These are phyloP conservation scores for Dromococcyx pavoninus DNA, from an alignment of 2,797 vertebrate species.

Conservation along the genomic window DNA sequence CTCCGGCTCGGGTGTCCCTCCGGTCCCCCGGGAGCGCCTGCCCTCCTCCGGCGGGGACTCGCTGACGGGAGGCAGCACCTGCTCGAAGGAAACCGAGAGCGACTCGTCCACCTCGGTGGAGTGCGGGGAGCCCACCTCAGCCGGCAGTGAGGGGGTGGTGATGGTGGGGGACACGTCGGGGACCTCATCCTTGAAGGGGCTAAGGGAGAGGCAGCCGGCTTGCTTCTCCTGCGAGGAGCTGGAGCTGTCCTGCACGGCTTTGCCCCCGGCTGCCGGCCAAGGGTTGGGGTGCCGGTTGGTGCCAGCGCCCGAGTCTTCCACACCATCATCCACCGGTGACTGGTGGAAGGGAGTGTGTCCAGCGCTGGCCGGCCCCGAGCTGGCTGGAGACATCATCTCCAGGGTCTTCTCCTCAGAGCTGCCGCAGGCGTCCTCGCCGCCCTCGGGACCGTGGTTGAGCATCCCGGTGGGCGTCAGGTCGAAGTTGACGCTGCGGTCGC, in stretches of 20 bases:
- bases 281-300: conserved; percentile 16
- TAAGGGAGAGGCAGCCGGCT: conserved; percentile 84
- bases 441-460: conserved; percentile 68
- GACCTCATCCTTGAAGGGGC: conserved; percentile 82
- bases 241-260: conserved; percentile 72
- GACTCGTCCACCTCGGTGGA: conserved; percentile 91
- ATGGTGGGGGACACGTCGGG: conserved; percentile 85
- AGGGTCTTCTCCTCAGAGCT: conserved; percentile 85
- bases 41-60: conserved; percentile 81
- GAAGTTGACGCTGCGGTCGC: conserved; percentile 77
- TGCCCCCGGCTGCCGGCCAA: conserved; percentile 60
- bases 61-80: conserved; percentile 82
- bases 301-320: conserved; percentile 64
- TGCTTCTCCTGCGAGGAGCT: conserved; percentile 80
- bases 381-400: conserved; percentile 78
- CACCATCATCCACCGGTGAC: conserved; percentile 74
- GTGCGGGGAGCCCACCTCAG: conserved; percentile 87
- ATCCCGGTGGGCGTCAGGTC: conserved; percentile 82
- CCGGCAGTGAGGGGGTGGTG: conserved; percentile 85
- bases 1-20: conserved; percentile 59
- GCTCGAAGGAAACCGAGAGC: conserved; percentile 89
- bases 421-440: conserved; percentile 71
- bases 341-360: conserved; percentile 86
- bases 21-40: conserved; percentile 45
- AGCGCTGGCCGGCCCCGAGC: conserved; percentile 80